A percentile compares a stretch with the other conserved stretches of the same genome.
Conservation (phyloP, 2,888 invertebrate genomes). For the Venusia cambrica region DNA sequence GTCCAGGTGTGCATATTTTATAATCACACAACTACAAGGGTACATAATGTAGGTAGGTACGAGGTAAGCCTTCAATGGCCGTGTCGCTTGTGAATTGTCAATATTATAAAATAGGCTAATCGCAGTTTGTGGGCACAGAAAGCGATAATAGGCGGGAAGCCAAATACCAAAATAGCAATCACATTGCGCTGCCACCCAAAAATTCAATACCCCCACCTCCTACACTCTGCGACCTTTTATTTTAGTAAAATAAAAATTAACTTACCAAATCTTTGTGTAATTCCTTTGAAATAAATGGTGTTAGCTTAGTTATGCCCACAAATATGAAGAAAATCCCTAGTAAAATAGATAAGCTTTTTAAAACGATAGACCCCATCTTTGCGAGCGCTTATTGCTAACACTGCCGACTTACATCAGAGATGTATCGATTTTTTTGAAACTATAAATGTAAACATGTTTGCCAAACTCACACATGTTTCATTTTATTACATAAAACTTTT, state of each 20-base stretch:
- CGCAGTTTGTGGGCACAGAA: no score
- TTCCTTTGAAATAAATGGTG: conserved; percentile 95
- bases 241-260: conserved; percentile 29
- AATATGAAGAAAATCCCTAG: conserved; percentile 97
- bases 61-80: no score
- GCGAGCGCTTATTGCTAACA: conserved; percentile 29
- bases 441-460: conserved; percentile 15
- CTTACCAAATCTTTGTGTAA: conserved; percentile 97
- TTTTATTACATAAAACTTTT: conserved; percentile 10
- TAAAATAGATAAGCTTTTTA: conserved; percentile 94
- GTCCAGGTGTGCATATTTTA: no score
- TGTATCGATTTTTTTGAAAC: conserved; percentile 30
- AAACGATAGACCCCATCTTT: conserved; percentile 85
- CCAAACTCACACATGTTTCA: conserved; percentile 6
- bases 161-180: conserved; percentile 78
- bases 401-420: conserved; percentile 38
- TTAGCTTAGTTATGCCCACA: conserved; percentile 95
- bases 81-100: no score
- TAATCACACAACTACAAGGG: no score
- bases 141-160: conserved; percentile 77
- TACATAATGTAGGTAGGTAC: no score
- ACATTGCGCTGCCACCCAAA: conserved; percentile 69
- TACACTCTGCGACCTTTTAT: conserved; percentile 63
- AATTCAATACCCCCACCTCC: no score
- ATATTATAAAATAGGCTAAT: no score